These are phyloP conservation scores for Leptopilina clavipes DNA, from an alignment of 1,140 invertebrate genomes.

Conservation along the genomic window DNA sequence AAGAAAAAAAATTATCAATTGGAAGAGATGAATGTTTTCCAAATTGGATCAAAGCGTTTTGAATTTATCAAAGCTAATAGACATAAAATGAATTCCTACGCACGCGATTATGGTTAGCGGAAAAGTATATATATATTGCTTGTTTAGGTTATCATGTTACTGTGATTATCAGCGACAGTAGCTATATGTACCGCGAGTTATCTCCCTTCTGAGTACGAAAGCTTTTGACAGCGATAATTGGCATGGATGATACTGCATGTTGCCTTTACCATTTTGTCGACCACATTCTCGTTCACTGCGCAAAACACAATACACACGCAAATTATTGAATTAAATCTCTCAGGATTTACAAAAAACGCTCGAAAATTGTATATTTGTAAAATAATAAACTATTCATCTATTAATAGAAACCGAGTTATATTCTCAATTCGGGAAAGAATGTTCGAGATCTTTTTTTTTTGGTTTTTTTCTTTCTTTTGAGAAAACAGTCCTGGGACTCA, in stretches of 20 bases:
- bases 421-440: slow-evolving; percentile 35
- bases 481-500: slow-evolving; percentile 64
- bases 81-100: slow-evolving; percentile 18
- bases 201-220: not conserved
- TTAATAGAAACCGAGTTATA: too few species aligned
- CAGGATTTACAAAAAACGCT: slow-evolving; percentile 6
- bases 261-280: slow-evolving; percentile 74
- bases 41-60: not conserved
- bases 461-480: slow-evolving; percentile 65
- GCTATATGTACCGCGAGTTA: slow-evolving; percentile 2
- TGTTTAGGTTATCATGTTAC: not conserved
- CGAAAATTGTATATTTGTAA: too few species aligned
- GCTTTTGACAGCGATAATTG: slow-evolving; percentile 10
- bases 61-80: not conserved
- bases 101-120: not conserved
- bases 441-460: slow-evolving; percentile 62
- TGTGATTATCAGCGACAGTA: slow-evolving; percentile 6
- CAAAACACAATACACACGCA: slow-evolving; percentile 77
- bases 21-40: not conserved
- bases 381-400: too few species aligned
- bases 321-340: slow-evolving; percentile 45
- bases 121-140: not conserved
- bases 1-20: not conserved
- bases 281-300: slow-evolving; percentile 78
- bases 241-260: slow-evolving; percentile 8